Base-by-base conservation (phyloP, 2,797 vertebrate species). In the Corythornis leucogaster region DNA sequence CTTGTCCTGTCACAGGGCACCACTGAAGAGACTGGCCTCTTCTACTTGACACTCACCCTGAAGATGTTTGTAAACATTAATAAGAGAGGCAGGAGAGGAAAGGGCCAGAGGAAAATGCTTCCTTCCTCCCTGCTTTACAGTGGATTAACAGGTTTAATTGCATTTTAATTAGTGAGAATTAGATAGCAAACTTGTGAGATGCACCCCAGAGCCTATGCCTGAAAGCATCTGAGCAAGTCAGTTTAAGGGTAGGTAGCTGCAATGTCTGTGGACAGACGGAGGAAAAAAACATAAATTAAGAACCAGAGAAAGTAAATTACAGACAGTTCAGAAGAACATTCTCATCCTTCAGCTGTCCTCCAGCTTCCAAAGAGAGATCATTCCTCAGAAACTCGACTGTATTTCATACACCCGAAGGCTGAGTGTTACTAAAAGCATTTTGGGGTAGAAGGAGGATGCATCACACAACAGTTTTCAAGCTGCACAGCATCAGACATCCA, bases 121-220 rank as follows among this genome's bases (percentile, higher is more conserved):
- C 64, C 40, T 85, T 92, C 69, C 25, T 74, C 35, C 71, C 43
- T 12, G 1, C 21, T 77, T 75, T 82, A 46, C 58, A 90, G 75
- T 57, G n/a, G 86, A 43, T 85, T 46, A 92, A 90, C 89, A 82
- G 78, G 95, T 92, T 93, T 92, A 88, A 96, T 92, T 67, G 68
- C 57, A 25, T 87, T 94, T 94, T 85, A 85, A 95, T 87, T 90
- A 5, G 15, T 0, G 0, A 87, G 53, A 59, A 94, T 82, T 90
- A 85, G 45, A 50, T 35, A 22, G 71, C 21, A 28, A 80, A 87
- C 90, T 71, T 74, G 33, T 70, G 59, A 83, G 51, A 62, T 74
- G 40, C 18, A 66, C 76, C 43, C 50, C 1, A 2, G 38, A 80
- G 25, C 7, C 25, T n/a, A 18, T 2, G 3, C 40, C 55, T 67